These are phyloP conservation scores for Trematomus bernacchii DNA, from an alignment of 2,797 vertebrate genomes.

Conservation along the genomic window DNA sequence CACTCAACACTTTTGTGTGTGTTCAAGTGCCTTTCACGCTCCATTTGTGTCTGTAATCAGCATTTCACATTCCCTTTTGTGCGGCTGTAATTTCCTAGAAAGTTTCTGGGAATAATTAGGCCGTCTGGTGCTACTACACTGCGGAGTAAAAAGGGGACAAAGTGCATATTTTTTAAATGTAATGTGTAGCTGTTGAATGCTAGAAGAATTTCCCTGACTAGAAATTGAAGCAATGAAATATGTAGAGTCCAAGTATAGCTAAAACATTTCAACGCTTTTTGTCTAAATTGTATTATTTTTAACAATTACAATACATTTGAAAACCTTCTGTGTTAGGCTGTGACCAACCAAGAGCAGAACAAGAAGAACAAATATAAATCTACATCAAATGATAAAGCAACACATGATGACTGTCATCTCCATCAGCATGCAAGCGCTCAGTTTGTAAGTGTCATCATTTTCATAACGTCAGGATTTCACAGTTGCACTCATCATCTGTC, in stretches of 20 bases:
- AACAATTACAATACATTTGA: background rate
- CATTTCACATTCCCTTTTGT: conserved; percentile 19
- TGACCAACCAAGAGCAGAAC: background rate
- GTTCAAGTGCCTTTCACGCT: background rate
- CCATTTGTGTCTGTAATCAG: background rate
- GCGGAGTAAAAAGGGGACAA: background rate
- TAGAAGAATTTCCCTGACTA: background rate
- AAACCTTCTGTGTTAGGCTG: background rate
- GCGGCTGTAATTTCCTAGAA: conserved; percentile 11
- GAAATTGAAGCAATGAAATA: no score
- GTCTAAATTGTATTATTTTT: no score
- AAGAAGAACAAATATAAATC: background rate
- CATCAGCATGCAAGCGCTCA: background rate
- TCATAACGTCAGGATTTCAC: conserved; percentile 42
- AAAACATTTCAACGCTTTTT: no score
- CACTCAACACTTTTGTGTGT: background rate
- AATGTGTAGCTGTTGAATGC: background rate
- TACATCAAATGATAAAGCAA: background rate
- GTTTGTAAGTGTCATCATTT: conserved; percentile 27
- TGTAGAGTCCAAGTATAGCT: no score
- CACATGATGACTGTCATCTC: conserved; percentile 7
- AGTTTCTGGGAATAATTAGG: background rate
- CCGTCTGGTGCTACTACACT: background rate
- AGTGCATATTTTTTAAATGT: no score
- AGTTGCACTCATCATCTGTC: conserved; percentile 28